Evolutionary conservation across 2,113 vertebrate genomes (phyloP), one percentile per base, ranked within the genome.

Genomic region (Microtus montanus): DNA sequence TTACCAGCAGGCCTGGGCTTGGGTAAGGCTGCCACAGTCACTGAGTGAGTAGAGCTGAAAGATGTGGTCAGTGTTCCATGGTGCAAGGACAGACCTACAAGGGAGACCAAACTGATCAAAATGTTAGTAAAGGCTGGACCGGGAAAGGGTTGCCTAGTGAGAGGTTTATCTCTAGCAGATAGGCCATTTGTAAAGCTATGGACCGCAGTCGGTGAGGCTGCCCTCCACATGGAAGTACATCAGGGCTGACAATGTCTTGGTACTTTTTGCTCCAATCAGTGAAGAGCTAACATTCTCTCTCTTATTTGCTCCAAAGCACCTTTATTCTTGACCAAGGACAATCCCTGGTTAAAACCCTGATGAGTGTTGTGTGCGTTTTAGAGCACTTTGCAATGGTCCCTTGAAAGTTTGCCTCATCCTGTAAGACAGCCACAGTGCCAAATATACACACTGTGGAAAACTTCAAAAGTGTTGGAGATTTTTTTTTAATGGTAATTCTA

Each of bases 241-340:
- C 63, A 33, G 17, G 41, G 77, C 80, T 88, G 52, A 79, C 79
- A 24, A 47, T 70, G 5, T 54, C n/a, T 94, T 85, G 41, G 54
- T 47, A 58, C 12, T 73, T 95, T 71, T 70, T 26, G 58, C 17
- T 66, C 38, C 80, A 86, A 61, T 3, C 77, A 30, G 28, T 73
- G 38, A 77, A 88, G 90, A 70, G 38, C 22, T 49, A 88, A 49
- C 44, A 54, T 35, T 38, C 28, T 44, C 11, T 44, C 47, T 54
- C 0, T 58, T 15, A 26, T 75, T 92, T 75, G 6, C 49, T 58
- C 30, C 2, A 33, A 64, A 75, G 75, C 63, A 68, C 28, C 64
- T 97, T 84, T 71, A 64, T 88, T 80, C 68, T 88, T 70, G 7
- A 91, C 33, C 64, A 93, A 58, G 38, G 33, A 8, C n/a, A 66